Base-by-base conservation (phyloP, 2,797 vertebrate genomes). In the Danio aesculapii region DNA sequence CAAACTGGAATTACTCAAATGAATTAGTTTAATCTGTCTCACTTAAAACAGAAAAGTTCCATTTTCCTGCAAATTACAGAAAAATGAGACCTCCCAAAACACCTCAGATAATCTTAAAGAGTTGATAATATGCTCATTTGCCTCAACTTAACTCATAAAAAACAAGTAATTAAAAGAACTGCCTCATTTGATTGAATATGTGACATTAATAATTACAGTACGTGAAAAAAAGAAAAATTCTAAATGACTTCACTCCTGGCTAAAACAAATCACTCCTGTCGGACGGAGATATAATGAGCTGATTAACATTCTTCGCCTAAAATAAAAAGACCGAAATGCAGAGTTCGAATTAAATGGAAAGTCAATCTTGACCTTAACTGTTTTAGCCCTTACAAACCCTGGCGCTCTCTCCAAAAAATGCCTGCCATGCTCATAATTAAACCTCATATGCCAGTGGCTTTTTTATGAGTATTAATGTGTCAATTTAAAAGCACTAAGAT, bases 151-250 rank as follows among this genome's bases (percentile, higher is more conserved):
- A 53, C 47, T 44, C 43, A 21, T 49, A 83, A 79, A 17, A 17
- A 55, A 64, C 68, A 82, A 84, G 4, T 63, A 62, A 88, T 90
- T 86, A 86, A 70, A 83, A 68, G 19, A 21, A 84, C 72, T 53
- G 16, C 74, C 86, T 55, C 70, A 79, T 59, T 16, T 47, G 72
- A 58, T 59, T 77, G 43, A 59, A 73, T 68, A 77, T 84, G 67
- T 82, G 72, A 77, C 61, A 62, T 84, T 82, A 75, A 86, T 85
- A 30, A 30, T 30, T 30, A 1, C 30, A 1, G 30, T 80, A 83
- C 8, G 21, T 41, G 68, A 49, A 30, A 30, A 3, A 30, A 30
- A 62, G 30, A 81, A 47, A 76, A 61, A 81, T 75, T 69, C 71
- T 61, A 86, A 61, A 83, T 59, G 21, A 75, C 47, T 63, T 63